Percentiles rank a stretch among this genome's conserved stretches.
Conservation (phyloP, 2,797 vertebrate genomes). For the Myotis vivesi region DNA sequence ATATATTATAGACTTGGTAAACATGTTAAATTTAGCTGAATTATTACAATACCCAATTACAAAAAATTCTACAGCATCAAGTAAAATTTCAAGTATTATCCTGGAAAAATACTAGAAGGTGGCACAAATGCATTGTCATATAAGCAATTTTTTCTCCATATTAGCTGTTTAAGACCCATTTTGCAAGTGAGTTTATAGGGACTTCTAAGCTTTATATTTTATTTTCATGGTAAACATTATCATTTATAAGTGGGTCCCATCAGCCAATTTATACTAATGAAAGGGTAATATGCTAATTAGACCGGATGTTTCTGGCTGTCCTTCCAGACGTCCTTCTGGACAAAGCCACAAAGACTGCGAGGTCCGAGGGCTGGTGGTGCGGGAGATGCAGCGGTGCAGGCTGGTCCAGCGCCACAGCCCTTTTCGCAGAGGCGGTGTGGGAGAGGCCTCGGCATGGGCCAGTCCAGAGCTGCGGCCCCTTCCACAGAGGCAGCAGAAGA, state of each 20-base stretch:
- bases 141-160: background rate
- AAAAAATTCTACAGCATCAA: background rate
- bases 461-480: too few species aligned
- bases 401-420: too few species aligned
- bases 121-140: background rate
- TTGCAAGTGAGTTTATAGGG: background rate
- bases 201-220: background rate
- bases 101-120: background rate
- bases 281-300: too few species aligned
- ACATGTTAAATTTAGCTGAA: background rate
- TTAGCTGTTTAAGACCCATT: background rate
- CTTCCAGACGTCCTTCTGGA: too few species aligned
- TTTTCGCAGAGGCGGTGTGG: too few species aligned
- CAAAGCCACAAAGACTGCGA: too few species aligned
- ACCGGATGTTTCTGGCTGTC: too few species aligned
- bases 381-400: too few species aligned
- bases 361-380: too few species aligned
- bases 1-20: background rate
- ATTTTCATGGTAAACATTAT: constrained; percentile 5
- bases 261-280: background rate
- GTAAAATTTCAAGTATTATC: background rate
- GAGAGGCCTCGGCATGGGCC: too few species aligned
- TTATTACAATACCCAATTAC: background rate
- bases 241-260: background rate
- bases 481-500: too few species aligned